A percentile compares a stretch with the other conserved stretches of the same genome.
These are phyloP conservation scores for Lysandra coridon DNA, from an alignment of 2,888 invertebrate genomes.

Conservation along the genomic window DNA sequence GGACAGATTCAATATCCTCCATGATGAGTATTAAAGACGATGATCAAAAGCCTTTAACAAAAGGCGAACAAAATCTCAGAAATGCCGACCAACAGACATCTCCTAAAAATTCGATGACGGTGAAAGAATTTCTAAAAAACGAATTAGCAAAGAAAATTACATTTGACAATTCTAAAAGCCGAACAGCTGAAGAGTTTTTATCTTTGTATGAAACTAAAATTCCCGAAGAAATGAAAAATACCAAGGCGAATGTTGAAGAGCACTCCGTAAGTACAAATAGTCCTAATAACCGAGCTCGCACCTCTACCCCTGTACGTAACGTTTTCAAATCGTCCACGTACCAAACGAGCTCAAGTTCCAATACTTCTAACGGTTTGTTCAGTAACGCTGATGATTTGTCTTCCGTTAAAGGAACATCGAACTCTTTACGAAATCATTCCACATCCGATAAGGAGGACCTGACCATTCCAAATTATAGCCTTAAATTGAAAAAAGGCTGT, in stretches of 20 bases:
- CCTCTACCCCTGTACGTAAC: slow-evolving; percentile 80
- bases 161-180: slow-evolving; percentile 59
- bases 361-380: slow-evolving; percentile 71
- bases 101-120: slow-evolving; percentile 66
- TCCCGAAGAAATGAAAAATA: slow-evolving; percentile 65
- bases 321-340: slow-evolving; percentile 67
- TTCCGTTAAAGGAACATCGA: slow-evolving; percentile 75
- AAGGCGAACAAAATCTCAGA: slow-evolving; percentile 50
- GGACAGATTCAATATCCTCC: slow-evolving; percentile 59
- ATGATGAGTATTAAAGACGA: slow-evolving; percentile 15
- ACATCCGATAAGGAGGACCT: slow-evolving; percentile 73
- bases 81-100: slow-evolving; percentile 66
- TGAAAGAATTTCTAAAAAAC: slow-evolving; percentile 72
- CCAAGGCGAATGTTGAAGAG: slow-evolving; percentile 48
- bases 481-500: slow-evolving; percentile 62
- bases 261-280: slow-evolving; percentile 53
- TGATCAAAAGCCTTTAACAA: slow-evolving; percentile 45
- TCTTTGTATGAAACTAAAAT: slow-evolving; percentile 71
- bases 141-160: slow-evolving; percentile 72
- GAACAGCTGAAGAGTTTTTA: slow-evolving; percentile 62
- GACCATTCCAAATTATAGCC: slow-evolving; percentile 72
- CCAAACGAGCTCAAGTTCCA: slow-evolving; percentile 74
- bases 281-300: slow-evolving; percentile 67
- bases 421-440: slow-evolving; percentile 69
- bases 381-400: slow-evolving; percentile 79